Evolutionary conservation across 2,113 vertebrate species (phyloP).

Genomic region (Micromys minutus): DNA sequence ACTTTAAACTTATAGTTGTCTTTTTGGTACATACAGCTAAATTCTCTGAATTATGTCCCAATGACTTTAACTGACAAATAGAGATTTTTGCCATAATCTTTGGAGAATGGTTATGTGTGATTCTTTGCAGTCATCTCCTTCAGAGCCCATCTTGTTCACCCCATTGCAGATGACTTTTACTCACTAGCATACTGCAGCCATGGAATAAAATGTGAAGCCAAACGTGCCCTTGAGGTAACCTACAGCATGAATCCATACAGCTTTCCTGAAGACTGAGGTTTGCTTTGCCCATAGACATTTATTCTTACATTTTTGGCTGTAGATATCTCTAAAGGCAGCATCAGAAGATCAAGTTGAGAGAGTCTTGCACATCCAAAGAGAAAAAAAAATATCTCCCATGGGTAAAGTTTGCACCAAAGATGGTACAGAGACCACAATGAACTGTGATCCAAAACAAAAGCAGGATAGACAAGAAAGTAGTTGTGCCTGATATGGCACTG

Average conservation of each 20-base stretch:
- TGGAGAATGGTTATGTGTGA: background rate
- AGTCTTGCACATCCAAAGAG: background rate
- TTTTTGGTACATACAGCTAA: background rate
- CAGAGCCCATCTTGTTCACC: background rate
- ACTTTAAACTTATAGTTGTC: background rate
- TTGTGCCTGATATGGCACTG: background rate
- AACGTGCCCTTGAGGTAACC: background rate
- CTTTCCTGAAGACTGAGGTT: background rate
- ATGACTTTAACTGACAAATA: background rate
- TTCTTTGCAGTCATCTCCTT: background rate
- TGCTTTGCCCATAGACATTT: background rate
- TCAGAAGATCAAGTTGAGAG: background rate
- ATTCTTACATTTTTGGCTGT: background rate
- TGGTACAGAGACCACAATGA: background rate
- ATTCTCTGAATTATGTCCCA: background rate
- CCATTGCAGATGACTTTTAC: background rate
- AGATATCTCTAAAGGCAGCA: background rate
- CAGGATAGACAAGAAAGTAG: background rate
- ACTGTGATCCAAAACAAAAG: background rate
- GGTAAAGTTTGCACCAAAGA: background rate
- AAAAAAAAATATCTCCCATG: background rate
- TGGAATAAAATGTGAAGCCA: too few relatives aligned
- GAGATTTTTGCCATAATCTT: background rate
- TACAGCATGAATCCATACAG: too few relatives aligned
- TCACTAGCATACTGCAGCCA: fast-evolving